Evolutionary conservation across 2,113 vertebrate genomes (phyloP).

Genomic region (Ciconia maguari): DNA sequence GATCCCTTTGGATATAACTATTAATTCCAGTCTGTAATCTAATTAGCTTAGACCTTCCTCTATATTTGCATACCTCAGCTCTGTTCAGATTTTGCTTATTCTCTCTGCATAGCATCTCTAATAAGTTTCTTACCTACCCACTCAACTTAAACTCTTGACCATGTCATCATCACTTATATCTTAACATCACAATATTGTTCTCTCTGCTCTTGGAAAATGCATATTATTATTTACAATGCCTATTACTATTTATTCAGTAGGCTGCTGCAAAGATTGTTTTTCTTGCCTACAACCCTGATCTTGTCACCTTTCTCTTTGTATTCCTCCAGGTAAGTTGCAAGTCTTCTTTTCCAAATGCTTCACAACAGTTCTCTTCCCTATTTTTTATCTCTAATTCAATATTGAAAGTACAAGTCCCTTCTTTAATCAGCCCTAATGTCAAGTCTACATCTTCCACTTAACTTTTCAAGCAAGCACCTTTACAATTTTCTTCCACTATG

Average conservation of each 20-base stretch:
- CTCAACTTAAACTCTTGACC: not conserved
- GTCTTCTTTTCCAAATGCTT: not conserved
- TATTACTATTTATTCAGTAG: conserved; percentile 17
- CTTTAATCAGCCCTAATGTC: not conserved
- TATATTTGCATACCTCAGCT: not conserved
- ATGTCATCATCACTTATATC: not conserved
- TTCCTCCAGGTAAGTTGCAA: not conserved
- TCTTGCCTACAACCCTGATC: not conserved
- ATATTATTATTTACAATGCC: not conserved
- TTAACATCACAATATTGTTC: not conserved
- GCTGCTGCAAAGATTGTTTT: not conserved
- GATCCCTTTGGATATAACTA: not conserved
- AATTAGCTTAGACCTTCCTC: not conserved
- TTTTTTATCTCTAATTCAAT: not conserved
- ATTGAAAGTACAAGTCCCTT: not conserved
- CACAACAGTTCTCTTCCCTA: not conserved
- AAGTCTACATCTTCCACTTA: not conserved
- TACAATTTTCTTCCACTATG: not conserved
- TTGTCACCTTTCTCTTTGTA: not conserved
- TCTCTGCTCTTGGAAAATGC: not conserved
- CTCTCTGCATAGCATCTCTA: not conserved
- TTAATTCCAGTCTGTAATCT: not conserved
- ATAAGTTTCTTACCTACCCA: not conserved
- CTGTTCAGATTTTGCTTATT: not conserved
- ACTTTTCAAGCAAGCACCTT: not conserved